Percentiles rank a stretch among this genome's conserved stretches.
phyloP scores from a whole-genome alignment of 2,113 vertebrate genomes.

The Centropristis striata region DNA sequence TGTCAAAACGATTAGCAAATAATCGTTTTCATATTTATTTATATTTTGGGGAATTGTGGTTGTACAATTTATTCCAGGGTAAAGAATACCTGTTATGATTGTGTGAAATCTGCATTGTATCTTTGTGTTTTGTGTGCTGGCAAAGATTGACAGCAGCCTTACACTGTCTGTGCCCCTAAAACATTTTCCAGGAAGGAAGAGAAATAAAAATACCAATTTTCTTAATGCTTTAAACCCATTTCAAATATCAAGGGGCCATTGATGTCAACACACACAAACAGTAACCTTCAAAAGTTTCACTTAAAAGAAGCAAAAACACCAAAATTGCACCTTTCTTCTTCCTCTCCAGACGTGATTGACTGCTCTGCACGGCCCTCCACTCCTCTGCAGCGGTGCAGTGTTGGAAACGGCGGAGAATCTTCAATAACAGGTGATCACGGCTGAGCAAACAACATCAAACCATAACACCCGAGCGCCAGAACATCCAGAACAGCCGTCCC shows the following conservation, averaged over 20 bases:
- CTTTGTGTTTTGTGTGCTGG: background rate
- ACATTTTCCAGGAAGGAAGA: background rate
- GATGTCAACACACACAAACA: background rate
- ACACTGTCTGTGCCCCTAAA: background rate
- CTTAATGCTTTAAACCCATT: background rate
- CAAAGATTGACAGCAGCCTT: conserved; percentile 2
- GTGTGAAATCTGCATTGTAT: background rate
- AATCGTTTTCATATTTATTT: no score
- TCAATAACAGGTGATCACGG: conserved; percentile 60
- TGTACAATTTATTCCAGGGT: no score
- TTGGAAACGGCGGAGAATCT: conserved; percentile 41
- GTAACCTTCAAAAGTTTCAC: conserved; percentile 30
- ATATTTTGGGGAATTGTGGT: no score
- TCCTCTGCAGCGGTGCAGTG: conserved; percentile 24
- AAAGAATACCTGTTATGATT: background rate
- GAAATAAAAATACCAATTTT: background rate
- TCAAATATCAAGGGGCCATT: conserved; percentile 11
- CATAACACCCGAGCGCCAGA: conserved; percentile 29
- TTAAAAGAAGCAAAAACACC: conserved; percentile 20
- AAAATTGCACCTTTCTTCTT: conserved; percentile 19
- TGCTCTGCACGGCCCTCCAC: background rate
- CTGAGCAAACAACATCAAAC: conserved; percentile 60
- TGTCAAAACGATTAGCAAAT: no score
- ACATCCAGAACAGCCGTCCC: conserved; percentile 42
- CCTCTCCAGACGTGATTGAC: conserved; percentile 16